phyloP scores from a whole-genome alignment of 2,113 vertebrate species.

The Zosterops lateralis region DNA sequence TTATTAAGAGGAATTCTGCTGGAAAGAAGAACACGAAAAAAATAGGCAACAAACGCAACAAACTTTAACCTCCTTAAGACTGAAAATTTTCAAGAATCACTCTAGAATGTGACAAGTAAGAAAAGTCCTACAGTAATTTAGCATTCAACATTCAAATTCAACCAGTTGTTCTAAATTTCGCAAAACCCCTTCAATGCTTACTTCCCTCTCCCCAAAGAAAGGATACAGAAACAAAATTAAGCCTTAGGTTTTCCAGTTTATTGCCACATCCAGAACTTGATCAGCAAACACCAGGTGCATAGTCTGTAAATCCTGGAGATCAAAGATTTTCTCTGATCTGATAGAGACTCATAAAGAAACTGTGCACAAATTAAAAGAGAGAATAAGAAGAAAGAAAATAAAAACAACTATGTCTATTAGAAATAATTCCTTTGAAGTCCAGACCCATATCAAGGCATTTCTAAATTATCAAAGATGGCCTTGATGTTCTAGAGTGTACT shows the following conservation, averaged over 20 bases:
- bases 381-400: neutral
- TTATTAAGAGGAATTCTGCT: neutral
- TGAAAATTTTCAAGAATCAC: neutral
- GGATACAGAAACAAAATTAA: neutral
- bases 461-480: neutral
- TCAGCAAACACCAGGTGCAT: neutral
- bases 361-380: neutral
- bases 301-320: neutral
- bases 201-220: accelerated
- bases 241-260: neutral
- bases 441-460: neutral
- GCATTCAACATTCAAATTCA: neutral
- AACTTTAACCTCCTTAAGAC: accelerated
- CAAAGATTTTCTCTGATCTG: neutral
- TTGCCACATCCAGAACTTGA: neutral
- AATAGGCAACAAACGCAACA: accelerated
- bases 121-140: neutral
- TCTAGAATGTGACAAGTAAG: neutral
- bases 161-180: neutral
- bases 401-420: neutral
- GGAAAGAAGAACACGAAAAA: neutral
- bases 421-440: neutral
- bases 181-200: neutral
- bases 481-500: neutral
- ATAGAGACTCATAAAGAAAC: neutral